These are phyloP conservation scores for Oreohelix idahoensis DNA, from an alignment of 1,140 invertebrate genomes.

Conservation along the genomic window DNA sequence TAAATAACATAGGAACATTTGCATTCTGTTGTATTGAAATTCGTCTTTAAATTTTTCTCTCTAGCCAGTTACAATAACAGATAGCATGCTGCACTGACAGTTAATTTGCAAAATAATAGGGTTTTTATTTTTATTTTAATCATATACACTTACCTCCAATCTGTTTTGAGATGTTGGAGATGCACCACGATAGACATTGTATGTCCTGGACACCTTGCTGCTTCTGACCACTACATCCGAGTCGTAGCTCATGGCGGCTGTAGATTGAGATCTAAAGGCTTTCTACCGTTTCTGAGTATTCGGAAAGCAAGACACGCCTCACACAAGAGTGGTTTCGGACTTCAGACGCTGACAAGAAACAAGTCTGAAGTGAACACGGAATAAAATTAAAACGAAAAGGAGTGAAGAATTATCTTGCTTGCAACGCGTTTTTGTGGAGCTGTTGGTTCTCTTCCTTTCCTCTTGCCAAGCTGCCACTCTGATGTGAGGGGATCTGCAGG, in stretches of 20 bases:
- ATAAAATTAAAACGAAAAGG: background rate
- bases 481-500: constrained; percentile 18
- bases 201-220: constrained; percentile 52
- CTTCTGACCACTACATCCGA: constrained; percentile 46
- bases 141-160: constrained; percentile 64
- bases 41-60: too few relatives aligned
- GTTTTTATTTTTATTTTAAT: too few relatives aligned
- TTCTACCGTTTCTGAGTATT: background rate
- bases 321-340: background rate
- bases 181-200: constrained; percentile 68
- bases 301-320: background rate
- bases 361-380: background rate
- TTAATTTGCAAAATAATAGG: too few relatives aligned
- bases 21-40: too few relatives aligned
- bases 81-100: too few relatives aligned
- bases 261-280: constrained; percentile 20
- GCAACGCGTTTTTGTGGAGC: constrained; percentile 4
- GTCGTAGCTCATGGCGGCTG: constrained; percentile 50
- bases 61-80: too few relatives aligned
- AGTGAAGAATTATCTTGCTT: background rate
- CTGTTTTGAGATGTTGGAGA: constrained; percentile 67
- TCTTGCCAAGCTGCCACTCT: constrained; percentile 1
- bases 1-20: too few relatives aligned
- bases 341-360: background rate
- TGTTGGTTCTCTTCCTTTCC: constrained; percentile 17